A percentile compares a stretch with the other conserved stretches of the same genome.
Conservation (phyloP, 2,113 vertebrate genomes). For the Chascanopsetta lugubris region DNA sequence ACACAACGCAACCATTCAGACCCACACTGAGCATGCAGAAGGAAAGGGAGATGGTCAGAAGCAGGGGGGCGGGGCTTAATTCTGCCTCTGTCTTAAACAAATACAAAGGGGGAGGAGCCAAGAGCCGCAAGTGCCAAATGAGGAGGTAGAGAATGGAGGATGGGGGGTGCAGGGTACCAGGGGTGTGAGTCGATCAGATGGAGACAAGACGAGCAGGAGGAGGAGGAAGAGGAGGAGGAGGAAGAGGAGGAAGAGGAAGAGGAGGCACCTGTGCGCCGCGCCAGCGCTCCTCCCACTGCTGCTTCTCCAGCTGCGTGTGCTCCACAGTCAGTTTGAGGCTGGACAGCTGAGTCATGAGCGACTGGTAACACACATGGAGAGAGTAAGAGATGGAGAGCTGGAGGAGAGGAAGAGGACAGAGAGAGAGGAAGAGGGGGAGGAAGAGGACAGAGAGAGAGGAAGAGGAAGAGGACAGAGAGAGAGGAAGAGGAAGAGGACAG, state of each 20-base stretch:
- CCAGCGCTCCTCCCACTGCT: slow-evolving; percentile 79
- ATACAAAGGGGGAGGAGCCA: neutral
- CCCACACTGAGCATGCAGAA: neutral
- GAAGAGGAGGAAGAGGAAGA: slow-evolving; percentile 44
- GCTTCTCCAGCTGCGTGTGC: slow-evolving; percentile 81
- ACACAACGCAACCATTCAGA: neutral
- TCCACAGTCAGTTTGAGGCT: slow-evolving; percentile 81
- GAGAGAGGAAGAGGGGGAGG: slow-evolving; percentile 73
- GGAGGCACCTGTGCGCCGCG: slow-evolving; percentile 76
- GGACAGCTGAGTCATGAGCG: slow-evolving; percentile 78
- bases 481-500: slow-evolving; percentile 33
- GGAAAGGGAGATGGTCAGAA: neutral
- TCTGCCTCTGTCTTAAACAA: neutral
- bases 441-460: slow-evolving; percentile 55
- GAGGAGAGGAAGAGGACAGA: slow-evolving; percentile 64
- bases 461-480: slow-evolving; percentile 40
- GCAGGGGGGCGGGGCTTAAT: too few species aligned
- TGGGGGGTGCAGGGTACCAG: neutral
- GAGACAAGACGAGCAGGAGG: neutral
- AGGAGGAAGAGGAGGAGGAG: neutral
- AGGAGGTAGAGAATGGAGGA: neutral
- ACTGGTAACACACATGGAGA: slow-evolving; percentile 78
- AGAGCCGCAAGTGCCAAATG: neutral
- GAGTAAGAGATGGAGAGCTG: slow-evolving; percentile 78
- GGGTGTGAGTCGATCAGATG: neutral